These are phyloP conservation scores for Drosophila affinis DNA, from an alignment of 2,888 invertebrate genomes.

Conservation along the genomic window DNA sequence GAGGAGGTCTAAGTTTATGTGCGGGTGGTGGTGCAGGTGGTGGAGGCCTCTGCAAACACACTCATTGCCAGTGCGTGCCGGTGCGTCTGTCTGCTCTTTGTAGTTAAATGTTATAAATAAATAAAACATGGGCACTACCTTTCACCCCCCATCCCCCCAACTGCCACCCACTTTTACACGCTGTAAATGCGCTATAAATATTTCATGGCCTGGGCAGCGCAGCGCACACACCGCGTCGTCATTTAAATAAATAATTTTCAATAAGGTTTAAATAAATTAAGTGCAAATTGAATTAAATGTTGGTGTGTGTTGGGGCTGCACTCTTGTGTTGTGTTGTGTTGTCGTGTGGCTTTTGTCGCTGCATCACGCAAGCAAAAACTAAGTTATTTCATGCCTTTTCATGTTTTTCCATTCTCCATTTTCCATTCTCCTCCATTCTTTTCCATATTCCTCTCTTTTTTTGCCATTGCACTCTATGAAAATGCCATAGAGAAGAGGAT, in stretches of 20 bases:
- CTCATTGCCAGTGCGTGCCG: constrained; percentile 60
- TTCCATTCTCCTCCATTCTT: too few relatives aligned
- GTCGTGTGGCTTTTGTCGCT: neutral
- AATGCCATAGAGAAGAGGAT: neutral
- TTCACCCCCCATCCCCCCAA: neutral
- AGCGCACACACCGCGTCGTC: constrained; percentile 34
- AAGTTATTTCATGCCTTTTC: constrained; percentile 24
- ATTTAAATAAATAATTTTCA: constrained; percentile 63
- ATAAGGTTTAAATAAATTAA: constrained; percentile 60
- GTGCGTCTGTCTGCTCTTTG: constrained; percentile 41
- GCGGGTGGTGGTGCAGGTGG: neutral
- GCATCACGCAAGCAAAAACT: constrained; percentile 22
- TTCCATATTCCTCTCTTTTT: too few relatives aligned
- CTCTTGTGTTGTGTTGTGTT: neutral
- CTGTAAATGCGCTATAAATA: constrained; percentile 57
- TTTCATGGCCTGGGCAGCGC: constrained; percentile 33
- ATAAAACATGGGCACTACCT: constrained; percentile 57
- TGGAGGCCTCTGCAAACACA: constrained; percentile 51
- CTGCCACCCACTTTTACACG: constrained; percentile 4
- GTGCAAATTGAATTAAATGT: constrained; percentile 64
- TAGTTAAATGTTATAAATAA: constrained; percentile 72
- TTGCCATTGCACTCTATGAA: neutral
- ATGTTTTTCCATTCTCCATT: neutral
- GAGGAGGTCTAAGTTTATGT: too few relatives aligned
- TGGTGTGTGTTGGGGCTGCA: constrained; percentile 28